Percentiles rank a stretch among this genome's conserved stretches.
Evolutionary conservation across 1,140 invertebrate species (phyloP).

Genomic region (Cyrtorhinus lividipennis): DNA sequence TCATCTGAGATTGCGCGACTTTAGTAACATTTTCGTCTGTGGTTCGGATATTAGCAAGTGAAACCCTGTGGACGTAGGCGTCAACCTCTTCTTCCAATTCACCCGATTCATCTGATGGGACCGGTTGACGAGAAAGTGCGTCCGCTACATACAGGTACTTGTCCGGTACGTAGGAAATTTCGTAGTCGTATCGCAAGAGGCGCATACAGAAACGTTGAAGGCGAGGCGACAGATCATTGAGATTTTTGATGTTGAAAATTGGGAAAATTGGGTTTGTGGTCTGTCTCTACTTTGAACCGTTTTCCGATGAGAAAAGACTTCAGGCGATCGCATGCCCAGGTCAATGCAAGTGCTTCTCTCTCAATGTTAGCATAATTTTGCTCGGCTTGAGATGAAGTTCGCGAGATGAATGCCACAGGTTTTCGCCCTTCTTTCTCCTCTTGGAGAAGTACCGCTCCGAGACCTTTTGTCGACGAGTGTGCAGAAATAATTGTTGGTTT

Average conservation of each 20-base stretch:
- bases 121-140: neutral
- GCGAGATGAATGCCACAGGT: neutral
- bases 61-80: neutral
- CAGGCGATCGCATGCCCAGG: neutral
- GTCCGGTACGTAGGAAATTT: neutral
- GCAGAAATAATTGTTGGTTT: neutral
- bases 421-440: neutral
- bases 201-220: neutral
- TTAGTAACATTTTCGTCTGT: neutral
- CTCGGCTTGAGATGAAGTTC: neutral
- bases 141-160: neutral
- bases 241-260: neutral
- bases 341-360: neutral
- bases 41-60: neutral
- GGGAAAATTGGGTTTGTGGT: neutral
- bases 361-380: neutral
- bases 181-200: neutral
- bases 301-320: neutral
- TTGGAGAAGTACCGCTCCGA: neutral
- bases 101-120: neutral
- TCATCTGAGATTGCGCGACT: neutral
- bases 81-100: neutral
- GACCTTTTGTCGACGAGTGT: neutral
- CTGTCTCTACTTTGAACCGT: neutral
- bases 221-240: neutral